Base-by-base conservation (phyloP, 2,113 vertebrate genomes). In the Crotalus tigris region DNA sequence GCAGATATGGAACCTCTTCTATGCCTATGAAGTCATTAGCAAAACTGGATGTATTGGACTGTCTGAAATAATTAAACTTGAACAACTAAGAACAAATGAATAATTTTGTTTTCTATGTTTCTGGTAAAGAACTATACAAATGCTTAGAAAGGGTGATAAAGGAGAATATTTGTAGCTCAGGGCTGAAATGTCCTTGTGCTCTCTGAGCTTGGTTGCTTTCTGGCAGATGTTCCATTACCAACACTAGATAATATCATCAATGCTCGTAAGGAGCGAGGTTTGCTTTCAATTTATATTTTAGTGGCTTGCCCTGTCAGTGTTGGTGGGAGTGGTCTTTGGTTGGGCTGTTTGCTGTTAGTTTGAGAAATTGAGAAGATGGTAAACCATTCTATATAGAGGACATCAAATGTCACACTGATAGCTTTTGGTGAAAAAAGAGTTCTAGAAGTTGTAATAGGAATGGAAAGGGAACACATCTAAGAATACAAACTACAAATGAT, bases 11-110 rank as follows among this genome's bases (percentile, higher is more conserved):
- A 95, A 95, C 93, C 92, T 96, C 92, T 94, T 95, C 96, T 90
- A 33, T 95, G 95, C 95, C 96, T 96, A 94, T 96, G 96, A 97
- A 95, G 91, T 97, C 96, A 97, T 92, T 95, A 95, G 94, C 10
- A 46, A 96, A 95, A 93, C 95, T 95, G 92, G 96, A 96, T 95
- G 95, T 96, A 94, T 95, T 87, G 94, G 91, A 53, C 97, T 94
- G 95, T 94, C 94, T 95, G 94, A n/a, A 24, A 85, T 89, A 89
- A 94, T 90, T 94, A 90, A 91, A 75, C 91, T 93, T 93, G 90
- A 96, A 87, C 88, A 95, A 49, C 0, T 94, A 61, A 95, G 33
- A 85, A 94, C 54, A 57, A 93, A 87, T 51, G 93, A 95, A 92
- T 92, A 12, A 49, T 1, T 93, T 95, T 95, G 33, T 0, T 93